Base-by-base conservation (phyloP, 1,140 invertebrate species). In the Matsumurasca onukii region DNA sequence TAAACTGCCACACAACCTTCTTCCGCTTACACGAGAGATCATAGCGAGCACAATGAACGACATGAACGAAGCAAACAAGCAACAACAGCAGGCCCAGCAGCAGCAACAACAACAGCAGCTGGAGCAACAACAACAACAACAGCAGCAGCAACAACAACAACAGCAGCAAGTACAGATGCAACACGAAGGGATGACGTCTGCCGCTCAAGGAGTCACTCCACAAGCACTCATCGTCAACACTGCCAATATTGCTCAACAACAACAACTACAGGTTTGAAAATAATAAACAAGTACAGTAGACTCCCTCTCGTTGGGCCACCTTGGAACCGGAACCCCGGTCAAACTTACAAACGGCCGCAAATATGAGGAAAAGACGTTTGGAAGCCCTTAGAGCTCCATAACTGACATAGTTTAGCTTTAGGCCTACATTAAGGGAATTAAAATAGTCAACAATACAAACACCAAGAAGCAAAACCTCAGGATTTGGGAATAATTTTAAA, bases 141-240 rank as follows among this genome's bases (percentile, higher is more conserved):
- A 80, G 51, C 75, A 82, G 67, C 79, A 81, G 61, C 78, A 76
- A 66, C 73, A 82, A 78, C 77, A 84, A 79, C 82, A 84, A 61
- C 84, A 79, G 68, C 77, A 81, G 70, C 80, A 80, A 72, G 79
- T 79, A 73, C 80, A 83, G 57, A 81, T 80, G 69, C 77, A 79
- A 49, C 80, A 83, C 29, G 81, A 82, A 69, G 77, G 80, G 57
- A 75, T 79, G 20, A 55, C 55, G 48, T 61, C 78, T 76, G 74
- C 82, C 78, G 66, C 79, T 74, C 73, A 77, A 76, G 74, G 77
- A 67, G 74, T 75, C 51, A 67, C 62, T 39, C 70, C 67, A 22
- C 79, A 79, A 63, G 74, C 74, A 15, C 81, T 65, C 22, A 55
- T 25, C 45, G 82, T 31, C 80, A 80, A 66, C 82, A 83, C 61